Conservation (phyloP, 2,797 vertebrate genomes). For the Stomatorhinus walkeri region DNA sequence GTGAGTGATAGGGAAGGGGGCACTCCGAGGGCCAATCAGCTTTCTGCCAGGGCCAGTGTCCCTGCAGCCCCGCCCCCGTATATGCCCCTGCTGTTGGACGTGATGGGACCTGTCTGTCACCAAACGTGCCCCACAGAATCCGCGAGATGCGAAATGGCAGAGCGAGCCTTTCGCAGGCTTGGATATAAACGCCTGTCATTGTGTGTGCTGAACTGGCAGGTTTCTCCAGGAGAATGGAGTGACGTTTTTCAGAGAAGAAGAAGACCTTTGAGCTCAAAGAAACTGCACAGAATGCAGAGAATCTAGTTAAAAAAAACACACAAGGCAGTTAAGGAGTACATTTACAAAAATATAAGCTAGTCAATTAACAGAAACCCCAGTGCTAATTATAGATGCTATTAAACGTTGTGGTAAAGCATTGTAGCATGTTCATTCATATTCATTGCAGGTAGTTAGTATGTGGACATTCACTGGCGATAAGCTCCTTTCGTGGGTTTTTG, state of each 20-base stretch:
- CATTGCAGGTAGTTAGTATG: not conserved
- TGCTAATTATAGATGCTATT: not conserved
- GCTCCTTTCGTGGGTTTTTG: not conserved
- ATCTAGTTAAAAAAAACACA: not conserved
- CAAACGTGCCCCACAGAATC: not conserved
- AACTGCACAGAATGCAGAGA: not conserved
- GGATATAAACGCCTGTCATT: constrained; percentile 40
- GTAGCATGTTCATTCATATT: not conserved
- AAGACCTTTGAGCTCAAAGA: constrained; percentile 41
- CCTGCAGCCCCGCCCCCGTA: not conserved
- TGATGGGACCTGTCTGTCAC: not conserved
- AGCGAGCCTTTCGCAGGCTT: not conserved
- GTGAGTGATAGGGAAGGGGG: not conserved
- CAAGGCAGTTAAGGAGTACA: not conserved
- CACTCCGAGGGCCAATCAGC: not conserved
- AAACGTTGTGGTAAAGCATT: not conserved
- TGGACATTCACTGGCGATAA: not conserved
- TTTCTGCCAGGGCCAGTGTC: not conserved
- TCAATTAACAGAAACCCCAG: not conserved
- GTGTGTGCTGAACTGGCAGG: constrained; percentile 55
- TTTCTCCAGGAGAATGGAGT: constrained; percentile 28
- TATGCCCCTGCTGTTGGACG: not conserved
- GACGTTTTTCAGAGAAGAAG: constrained; percentile 51
- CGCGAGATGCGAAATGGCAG: not conserved
- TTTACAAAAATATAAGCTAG: not conserved